Evolutionary conservation across 2,113 vertebrate genomes (phyloP).

Genomic region (Scartelaos histophorus): DNA sequence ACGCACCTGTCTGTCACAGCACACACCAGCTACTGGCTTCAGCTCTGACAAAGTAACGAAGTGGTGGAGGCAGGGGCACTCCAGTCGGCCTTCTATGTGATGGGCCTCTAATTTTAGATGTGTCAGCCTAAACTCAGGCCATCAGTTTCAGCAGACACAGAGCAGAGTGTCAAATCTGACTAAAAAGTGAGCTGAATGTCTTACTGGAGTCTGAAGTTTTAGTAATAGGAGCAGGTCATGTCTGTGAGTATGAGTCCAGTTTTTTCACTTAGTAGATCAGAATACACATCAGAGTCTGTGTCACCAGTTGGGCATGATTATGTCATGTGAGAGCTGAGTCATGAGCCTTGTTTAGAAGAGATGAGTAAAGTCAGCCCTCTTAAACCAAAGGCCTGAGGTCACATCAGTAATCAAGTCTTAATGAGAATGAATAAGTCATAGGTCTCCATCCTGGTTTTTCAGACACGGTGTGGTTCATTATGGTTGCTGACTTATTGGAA

Average conservation of each 20-base stretch:
- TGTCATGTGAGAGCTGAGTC: neutral
- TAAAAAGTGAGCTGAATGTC: neutral
- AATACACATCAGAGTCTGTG: neutral
- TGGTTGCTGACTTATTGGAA: slow-evolving; percentile 28
- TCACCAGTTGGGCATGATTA: neutral
- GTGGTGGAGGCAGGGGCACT: neutral
- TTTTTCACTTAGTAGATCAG: neutral
- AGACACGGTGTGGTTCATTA: slow-evolving; percentile 27
- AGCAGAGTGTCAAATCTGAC: neutral
- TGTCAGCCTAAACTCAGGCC: neutral
- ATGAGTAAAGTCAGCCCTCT: neutral
- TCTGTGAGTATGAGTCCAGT: neutral
- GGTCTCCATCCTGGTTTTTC: slow-evolving; percentile 3
- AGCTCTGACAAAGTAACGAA: slow-evolving; percentile 33
- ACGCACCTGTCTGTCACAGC: slow-evolving; percentile 49
- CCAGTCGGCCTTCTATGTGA: neutral
- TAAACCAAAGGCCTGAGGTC: neutral
- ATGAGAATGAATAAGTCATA: neutral
- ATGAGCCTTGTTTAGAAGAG: neutral
- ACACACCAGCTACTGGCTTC: slow-evolving; percentile 55
- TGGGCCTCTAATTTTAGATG: neutral
- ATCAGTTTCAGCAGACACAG: neutral
- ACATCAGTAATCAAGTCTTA: neutral
- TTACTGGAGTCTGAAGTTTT: neutral
- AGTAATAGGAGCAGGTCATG: neutral